These are phyloP conservation scores for Terrapene triunguis DNA, from an alignment of 2,113 vertebrate species.

Conservation along the genomic window DNA sequence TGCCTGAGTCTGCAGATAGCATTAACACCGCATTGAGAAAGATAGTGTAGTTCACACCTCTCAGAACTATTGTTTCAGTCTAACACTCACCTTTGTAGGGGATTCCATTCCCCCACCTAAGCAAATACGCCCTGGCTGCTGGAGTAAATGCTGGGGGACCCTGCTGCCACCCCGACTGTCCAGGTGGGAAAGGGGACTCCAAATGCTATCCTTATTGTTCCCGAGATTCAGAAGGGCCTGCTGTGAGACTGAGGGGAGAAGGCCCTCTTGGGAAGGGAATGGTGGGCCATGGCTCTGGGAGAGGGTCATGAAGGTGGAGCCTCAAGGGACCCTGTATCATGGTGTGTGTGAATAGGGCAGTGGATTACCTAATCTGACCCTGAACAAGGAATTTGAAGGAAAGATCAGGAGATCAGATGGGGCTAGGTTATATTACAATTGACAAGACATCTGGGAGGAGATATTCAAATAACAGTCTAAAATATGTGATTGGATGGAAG, in stretches of 20 bases:
- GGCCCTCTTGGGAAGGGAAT: not conserved
- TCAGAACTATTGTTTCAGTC: slow-evolving; percentile 6
- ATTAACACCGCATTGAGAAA: slow-evolving; percentile 7
- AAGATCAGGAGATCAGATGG: not conserved
- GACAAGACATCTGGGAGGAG: not conserved
- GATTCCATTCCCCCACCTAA: not conserved
- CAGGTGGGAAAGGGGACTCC: not conserved
- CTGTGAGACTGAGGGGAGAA: not conserved
- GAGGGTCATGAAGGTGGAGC: not conserved
- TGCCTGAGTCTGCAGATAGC: not conserved
- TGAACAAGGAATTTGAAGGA: not conserved
- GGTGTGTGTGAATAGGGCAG: not conserved
- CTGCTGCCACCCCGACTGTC: not conserved
- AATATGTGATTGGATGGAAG: not conserved
- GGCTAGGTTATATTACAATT: not conserved
- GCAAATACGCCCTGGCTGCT: not conserved
- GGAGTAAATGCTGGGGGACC: not conserved
- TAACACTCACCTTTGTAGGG: slow-evolving; percentile 33
- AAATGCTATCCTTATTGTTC: not conserved
- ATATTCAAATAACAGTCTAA: not conserved
- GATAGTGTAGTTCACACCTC: not conserved
- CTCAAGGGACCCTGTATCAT: not conserved
- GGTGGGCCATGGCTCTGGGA: not conserved
- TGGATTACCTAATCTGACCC: slow-evolving; percentile 4
- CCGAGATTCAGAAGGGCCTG: not conserved